Evolutionary conservation across 37 sponge, comb jelly and placozoan species (phyloP), one percentile per base, ranked within the genome.

Genomic region (Dysidea cf. avara): DNA sequence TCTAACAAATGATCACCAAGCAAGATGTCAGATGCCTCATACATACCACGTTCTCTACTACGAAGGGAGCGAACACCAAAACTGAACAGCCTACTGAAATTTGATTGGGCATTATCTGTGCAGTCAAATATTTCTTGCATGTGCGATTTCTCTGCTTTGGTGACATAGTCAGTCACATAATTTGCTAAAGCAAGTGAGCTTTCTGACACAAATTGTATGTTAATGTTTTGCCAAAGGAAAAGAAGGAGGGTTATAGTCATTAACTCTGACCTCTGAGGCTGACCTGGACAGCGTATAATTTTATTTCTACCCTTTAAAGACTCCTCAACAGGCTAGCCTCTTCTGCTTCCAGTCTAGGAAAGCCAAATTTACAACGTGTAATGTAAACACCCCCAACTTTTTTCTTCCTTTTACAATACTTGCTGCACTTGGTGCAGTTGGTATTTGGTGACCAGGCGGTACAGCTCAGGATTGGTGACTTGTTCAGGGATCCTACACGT

Each of bases 401-500:
- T 48, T 29, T 29, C 36, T 38, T 66, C 20, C 71, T 51, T 49
- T 60, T 75, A 71, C 77, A 76, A 47, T 68, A 76, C 22, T 40
- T 26, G 20, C 61, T 57, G 64, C 76, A 75, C 33, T 61, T 34
- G n/a, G 29, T 75, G 76, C 53, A 75, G 28, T 61, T 73, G 75
- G 40, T 66, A 74, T 64, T 26, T 68, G 0, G 79, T 78, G 47
- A 86, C 81, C 54, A 86, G 50, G 34, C 13, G 9, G 56, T 86
- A 63, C 76, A 86, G 54, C 29, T 79, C 74, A 53, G 87, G 87
- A 68, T 74, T 61, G 31, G 26, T 32, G 17, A 47, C 55, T 36
- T 36, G 26, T 13, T 86, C 78, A 32, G 87, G 87, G 24, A 86
- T 74, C n/a, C 66, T 51, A 39, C 87, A 80, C 25, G 80, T 74